Percentiles rank a stretch among this genome's conserved stretches.
These are phyloP conservation scores for Mesembrinibis cayennensis DNA, from an alignment of 2,113 vertebrate genomes.

Conservation along the genomic window DNA sequence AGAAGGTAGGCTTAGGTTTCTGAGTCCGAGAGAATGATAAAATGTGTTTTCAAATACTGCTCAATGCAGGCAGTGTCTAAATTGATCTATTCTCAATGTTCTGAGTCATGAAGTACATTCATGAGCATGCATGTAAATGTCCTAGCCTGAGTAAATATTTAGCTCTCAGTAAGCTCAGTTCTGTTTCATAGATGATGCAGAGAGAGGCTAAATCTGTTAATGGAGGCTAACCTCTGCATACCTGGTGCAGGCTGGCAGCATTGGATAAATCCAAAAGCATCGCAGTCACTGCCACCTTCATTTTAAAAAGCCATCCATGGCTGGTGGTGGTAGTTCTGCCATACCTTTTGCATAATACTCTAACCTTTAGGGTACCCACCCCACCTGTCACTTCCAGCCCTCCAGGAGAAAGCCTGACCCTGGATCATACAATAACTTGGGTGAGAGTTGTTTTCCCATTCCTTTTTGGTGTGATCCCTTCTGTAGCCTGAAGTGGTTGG, in stretches of 20 bases:
- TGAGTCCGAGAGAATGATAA: background rate
- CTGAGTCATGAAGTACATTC: background rate
- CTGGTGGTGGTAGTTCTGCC: background rate
- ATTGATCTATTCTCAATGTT: background rate
- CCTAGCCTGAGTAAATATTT: background rate
- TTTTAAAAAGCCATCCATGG: background rate
- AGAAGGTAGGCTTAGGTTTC: background rate
- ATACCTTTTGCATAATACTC: background rate
- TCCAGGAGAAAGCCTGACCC: background rate
- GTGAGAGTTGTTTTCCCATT: background rate
- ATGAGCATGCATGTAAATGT: background rate
- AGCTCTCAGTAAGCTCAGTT: background rate
- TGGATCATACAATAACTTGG: background rate
- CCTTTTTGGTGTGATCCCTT: background rate
- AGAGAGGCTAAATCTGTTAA: background rate
- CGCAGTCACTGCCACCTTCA: background rate
- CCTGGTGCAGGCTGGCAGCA: background rate
- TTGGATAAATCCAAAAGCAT: background rate
- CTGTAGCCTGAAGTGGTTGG: background rate
- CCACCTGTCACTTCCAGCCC: rapidly evolving
- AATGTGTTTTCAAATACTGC: background rate
- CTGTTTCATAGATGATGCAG: background rate
- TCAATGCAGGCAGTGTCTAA: background rate
- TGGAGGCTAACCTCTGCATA: background rate
- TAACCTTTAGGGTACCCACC: background rate